Base-by-base conservation (phyloP, 2,113 vertebrate species). In the Holacanthus passer region DNA sequence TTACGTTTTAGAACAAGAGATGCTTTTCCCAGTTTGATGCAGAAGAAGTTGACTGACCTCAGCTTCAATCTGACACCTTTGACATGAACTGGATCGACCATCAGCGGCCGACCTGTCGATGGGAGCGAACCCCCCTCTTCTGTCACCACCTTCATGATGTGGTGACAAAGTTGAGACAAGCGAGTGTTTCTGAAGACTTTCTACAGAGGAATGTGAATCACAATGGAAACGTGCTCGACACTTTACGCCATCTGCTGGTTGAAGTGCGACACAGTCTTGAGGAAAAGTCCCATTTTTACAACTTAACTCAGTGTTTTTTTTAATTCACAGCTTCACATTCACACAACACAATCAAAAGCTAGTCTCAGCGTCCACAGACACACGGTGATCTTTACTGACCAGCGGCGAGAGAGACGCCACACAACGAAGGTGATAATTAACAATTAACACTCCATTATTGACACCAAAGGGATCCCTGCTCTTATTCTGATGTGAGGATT, bases 231-330 rank as follows among this genome's bases (percentile, higher is more conserved):
- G 17, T 37, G n/a, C 12, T 20, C 7, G 39, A 41, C 48, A 24
- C 60, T 37, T 48, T 1, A 16, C 47, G 47, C 76, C 69, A 56
- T 56, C 82, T 79, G 56, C 56, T 79, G 70, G 76, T 68, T 24
- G 12, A 59, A 13, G 14, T 31, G 29, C 0, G 2, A 55, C 8
- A 69, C 35, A 14, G 3, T 27, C 35, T n/a, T n/a, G 1, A 27
- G 19, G n/a, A 19, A 64, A 58, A 8, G 6, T 53, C 14, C 13
- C 12, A 32, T 45, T 29, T 39, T 2, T 52, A 19, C 41, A 43
- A 2, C 29, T 29, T 12, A 43, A 29, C 45, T 22, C 29, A 45
- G 0, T 17, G 7, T 27, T 12, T 22, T 48, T 8, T 8, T 31
- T 12, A 8, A 19, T 14, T 29, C 10, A 3, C 76, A 31, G 43